phyloP scores from a whole-genome alignment of 2,113 vertebrate species.

The Sinocyclocheilus rhinocerous region DNA sequence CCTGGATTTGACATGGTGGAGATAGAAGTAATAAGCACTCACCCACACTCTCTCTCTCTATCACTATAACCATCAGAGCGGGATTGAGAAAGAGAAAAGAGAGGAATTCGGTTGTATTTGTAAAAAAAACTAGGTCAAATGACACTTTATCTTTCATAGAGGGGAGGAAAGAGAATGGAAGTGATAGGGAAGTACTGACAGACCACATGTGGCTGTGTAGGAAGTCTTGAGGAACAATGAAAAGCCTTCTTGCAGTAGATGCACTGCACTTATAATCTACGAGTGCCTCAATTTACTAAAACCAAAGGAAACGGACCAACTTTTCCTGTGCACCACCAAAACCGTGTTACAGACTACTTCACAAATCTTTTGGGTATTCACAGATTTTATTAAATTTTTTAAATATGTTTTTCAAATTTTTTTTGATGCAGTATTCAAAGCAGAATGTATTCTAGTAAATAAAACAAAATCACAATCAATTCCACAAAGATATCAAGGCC shows the following conservation, averaged over 20 bases:
- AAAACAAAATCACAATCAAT: background rate
- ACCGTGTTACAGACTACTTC: too few relatives aligned
- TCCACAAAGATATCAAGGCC: background rate
- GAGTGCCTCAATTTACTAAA: background rate
- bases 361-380: background rate
- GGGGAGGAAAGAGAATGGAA: background rate
- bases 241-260: background rate
- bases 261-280: background rate
- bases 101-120: background rate
- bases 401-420: background rate
- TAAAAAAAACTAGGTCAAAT: slow-evolving; percentile 19
- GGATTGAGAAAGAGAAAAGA: slow-evolving; percentile 4
- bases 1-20: slow-evolving; percentile 17
- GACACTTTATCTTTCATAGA: slow-evolving; percentile 32
- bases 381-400: background rate
- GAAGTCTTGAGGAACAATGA: background rate
- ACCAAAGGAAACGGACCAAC: too few relatives aligned
- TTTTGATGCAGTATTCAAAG: background rate
- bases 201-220: background rate
- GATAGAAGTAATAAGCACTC: slow-evolving; percentile 28
- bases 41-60: background rate
- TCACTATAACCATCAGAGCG: background rate
- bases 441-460: background rate
- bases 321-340: background rate
- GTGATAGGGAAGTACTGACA: background rate